Base-by-base conservation (phyloP, 30 jellyfish, hydroid and myxozoan genomes). In the Clytia hemisphaerica region DNA sequence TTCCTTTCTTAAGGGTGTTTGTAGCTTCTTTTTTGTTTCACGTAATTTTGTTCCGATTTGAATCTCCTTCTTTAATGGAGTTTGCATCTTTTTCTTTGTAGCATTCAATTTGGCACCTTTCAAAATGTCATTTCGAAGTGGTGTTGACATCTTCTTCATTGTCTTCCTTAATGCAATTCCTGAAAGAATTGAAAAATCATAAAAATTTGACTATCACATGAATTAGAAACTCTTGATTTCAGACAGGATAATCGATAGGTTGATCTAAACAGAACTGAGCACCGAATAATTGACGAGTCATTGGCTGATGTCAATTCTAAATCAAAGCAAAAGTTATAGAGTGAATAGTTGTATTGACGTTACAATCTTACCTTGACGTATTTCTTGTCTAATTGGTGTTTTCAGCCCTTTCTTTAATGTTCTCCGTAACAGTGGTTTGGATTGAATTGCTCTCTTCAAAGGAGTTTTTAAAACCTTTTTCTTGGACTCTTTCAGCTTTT, bases 1-100 rank as follows among this genome's bases (percentile, higher is more conserved):
- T 22, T 67, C 91, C 26, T 85, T 59, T 49, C 89, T 37, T 48
- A 85, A 64, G 22, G 96, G 96, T 19, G 96, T 85, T 29, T 83
- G 90, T 16, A 82, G 73, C 4, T 78, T 58, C 51, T 38, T 54
- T 44, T 63, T 64, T 7, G 92, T 85, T 45, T 64, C 40, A 45
- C 79, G 46, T 58, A 80, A 45, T 48, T 53, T 36, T 33, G 4
- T 37, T 29, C 82, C 82, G 18, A 40, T 37, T 34, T 60, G 25
- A 27, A 78, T 67, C 38, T 73, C 93, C 15, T 57, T 34, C 54
- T 72, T 73, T 63, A 71, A 58, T 31, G 83, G 95, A 25, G 77
- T 71, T 53, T 75, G 36, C 92, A 83, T 54, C 63, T 67, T 83
- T 37, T 36, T 50, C 59, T 70, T 80, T 4, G 76, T 80, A 27